Evolutionary conservation across 2,797 vertebrate genomes (phyloP), one percentile per base, ranked within the genome.

Genomic region (Cryptoblepharus egeriae): DNA sequence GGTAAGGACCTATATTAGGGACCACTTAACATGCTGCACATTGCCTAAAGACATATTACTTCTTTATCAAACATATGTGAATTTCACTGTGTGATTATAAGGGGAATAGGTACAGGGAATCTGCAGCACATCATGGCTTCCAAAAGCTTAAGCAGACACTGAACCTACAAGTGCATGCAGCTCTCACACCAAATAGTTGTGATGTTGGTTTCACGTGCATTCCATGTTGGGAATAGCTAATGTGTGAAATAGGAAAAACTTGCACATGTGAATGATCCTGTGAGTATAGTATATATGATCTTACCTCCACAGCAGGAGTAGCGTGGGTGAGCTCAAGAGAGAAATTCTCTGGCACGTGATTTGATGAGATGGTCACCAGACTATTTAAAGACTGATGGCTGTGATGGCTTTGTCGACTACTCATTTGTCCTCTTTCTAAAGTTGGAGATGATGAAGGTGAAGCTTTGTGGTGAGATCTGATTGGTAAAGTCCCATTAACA

Each of bases 351-450:
- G 97, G 95, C 87, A 99, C 97, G 0, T 99, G 98, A 95, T 98
- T 99, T 42, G 98, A 99, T 69, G 98, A 99, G 91, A 99, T 99
- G 80, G 98, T 99, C 88, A 99, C 98, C 88, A 99, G 95, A 93
- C 98, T 99, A 95, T 99, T 99, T 84, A 99, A 97, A 0, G 98
- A 99, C 77, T 99, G 98, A 85, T 97, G 97, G 90, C 98, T 99
- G 84, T 99, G 97, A 73, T 99, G 98, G 93, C 97, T 99, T 95
- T 98, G 97, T 39, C 97, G 93, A 93, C 97, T 98, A 86, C 97
- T 97, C 92, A 98, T 96, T 3, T 97, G 97, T 15, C 96, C 97
- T 87, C 97, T 96, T 73, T 98, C 98, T 68, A 98, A 95, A 32
- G 97, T 95, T 0, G 98, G 98, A 3, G 98, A 99, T 0, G 98